Percentiles rank a stretch among this genome's conserved stretches.
These are phyloP conservation scores for Erebia ligea DNA, from an alignment of 2,888 invertebrate species.

Conservation along the genomic window DNA sequence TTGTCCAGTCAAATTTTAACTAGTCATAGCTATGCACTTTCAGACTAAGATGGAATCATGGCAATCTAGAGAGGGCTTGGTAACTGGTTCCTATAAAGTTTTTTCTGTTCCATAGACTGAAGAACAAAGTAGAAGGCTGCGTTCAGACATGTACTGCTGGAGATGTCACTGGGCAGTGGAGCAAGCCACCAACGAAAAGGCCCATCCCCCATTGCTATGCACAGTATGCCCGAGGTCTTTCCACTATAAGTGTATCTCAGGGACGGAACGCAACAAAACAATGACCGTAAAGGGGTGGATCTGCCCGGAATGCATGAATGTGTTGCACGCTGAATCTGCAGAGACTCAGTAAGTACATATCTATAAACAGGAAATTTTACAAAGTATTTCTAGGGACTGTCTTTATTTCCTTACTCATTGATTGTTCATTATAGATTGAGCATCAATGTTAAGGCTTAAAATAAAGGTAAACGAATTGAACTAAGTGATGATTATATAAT, in stretches of 20 bases:
- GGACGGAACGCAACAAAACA: constrained; percentile 74
- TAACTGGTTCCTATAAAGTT: constrained; percentile 1
- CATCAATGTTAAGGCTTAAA: too few relatives aligned
- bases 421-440: too few relatives aligned
- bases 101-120: constrained; percentile 44
- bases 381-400: background rate
- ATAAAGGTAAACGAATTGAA: too few relatives aligned
- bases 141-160: constrained; percentile 94
- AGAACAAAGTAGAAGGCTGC: constrained; percentile 55
- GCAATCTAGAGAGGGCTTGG: too few relatives aligned
- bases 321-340: constrained; percentile 88
- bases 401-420: too few relatives aligned
- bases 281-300: constrained; percentile 84
- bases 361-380: background rate
- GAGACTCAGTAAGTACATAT: constrained; percentile 85
- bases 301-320: constrained; percentile 92
- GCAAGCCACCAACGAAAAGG: constrained; percentile 65
- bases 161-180: constrained; percentile 91
- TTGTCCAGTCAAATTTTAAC: too few relatives aligned
- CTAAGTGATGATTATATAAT: too few relatives aligned
- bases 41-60: too few relatives aligned
- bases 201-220: constrained; percentile 82
- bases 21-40: too few relatives aligned
- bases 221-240: constrained; percentile 93
- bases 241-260: constrained; percentile 90